Evolutionary conservation across 1,140 invertebrate genomes (phyloP).

Genomic region (Caligus rogercresseyi): DNA sequence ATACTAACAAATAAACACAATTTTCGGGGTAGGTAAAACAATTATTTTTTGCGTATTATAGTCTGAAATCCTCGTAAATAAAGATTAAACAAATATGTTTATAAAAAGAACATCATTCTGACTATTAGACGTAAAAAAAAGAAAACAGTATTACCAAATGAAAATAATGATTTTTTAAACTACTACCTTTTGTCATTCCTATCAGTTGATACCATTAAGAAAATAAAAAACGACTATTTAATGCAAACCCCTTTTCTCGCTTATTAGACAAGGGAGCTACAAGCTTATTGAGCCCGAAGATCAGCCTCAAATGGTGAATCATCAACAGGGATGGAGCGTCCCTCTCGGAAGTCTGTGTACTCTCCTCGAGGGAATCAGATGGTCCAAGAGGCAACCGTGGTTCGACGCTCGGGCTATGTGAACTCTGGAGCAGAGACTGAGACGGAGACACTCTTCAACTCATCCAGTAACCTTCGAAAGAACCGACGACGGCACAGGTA

Average conservation of each 20-base stretch:
- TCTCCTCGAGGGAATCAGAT: not conserved
- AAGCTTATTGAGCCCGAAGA: constrained; percentile 11
- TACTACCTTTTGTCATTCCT: too few relatives aligned
- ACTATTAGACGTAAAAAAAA: too few relatives aligned
- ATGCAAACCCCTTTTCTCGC: not conserved
- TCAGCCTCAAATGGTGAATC: not conserved
- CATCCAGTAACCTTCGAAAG: constrained; percentile 34
- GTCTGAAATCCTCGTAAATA: too few relatives aligned
- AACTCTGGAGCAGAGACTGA: constrained; percentile 35
- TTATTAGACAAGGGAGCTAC: constrained; percentile 14
- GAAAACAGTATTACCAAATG: too few relatives aligned
- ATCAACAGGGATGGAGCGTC: constrained; percentile 1
- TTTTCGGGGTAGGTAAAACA: too few relatives aligned
- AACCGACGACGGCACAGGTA: constrained; percentile 46
- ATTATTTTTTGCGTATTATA: too few relatives aligned
- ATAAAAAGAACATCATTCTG: too few relatives aligned
- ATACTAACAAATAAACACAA: too few relatives aligned
- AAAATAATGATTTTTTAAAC: too few relatives aligned
- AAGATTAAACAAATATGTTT: too few relatives aligned
- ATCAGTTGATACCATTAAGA: too few relatives aligned
- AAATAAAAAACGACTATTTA: too few relatives aligned
- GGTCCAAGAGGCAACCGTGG: constrained; percentile 32
- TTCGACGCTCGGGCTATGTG: constrained; percentile 33
- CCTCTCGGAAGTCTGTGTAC: not conserved
- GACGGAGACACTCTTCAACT: constrained; percentile 33